phyloP scores from a whole-genome alignment of 2,888 invertebrate species.

The Perizoma flavofasciatum region DNA sequence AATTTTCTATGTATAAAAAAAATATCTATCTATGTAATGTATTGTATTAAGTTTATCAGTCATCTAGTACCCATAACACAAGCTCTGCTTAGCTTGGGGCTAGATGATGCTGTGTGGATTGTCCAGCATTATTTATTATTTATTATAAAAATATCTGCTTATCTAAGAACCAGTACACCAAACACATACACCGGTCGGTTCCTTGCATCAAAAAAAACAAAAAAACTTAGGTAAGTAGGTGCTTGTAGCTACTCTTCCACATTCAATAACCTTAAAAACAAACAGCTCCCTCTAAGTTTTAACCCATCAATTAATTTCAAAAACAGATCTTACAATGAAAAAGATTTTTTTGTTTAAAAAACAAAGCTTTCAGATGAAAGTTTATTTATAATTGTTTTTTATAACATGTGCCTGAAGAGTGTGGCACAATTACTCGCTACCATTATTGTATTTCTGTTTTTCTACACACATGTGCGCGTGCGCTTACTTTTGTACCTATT shows the following conservation, averaged over 20 bases:
- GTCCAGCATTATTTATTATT: no score
- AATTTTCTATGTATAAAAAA: no score
- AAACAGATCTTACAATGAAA: conserved; percentile 17
- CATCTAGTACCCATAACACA: no score
- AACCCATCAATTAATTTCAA: conserved; percentile 24
- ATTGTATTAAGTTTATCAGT: no score
- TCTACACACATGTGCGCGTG: conserved; percentile 69
- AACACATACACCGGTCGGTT: not conserved
- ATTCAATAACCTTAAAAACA: conserved; percentile 24
- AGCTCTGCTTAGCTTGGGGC: no score
- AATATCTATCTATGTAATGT: no score
- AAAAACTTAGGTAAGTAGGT: not conserved
- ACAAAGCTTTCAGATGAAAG: conserved; percentile 63
- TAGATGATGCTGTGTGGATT: no score
- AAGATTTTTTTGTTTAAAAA: conserved; percentile 25
- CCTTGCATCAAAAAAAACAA: not conserved
- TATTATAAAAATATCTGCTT: no score
- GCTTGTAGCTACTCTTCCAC: not conserved
- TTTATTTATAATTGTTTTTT: conserved; percentile 71
- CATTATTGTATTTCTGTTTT: conserved; percentile 76
- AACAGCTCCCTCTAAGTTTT: conserved; percentile 11
- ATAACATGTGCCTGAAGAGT: conserved; percentile 62
- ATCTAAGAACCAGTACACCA: no score
- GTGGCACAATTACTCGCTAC: conserved; percentile 77
- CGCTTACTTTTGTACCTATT: conserved; percentile 53